Base-by-base conservation (phyloP, 2,888 invertebrate species). In the Andrena bucephala region DNA sequence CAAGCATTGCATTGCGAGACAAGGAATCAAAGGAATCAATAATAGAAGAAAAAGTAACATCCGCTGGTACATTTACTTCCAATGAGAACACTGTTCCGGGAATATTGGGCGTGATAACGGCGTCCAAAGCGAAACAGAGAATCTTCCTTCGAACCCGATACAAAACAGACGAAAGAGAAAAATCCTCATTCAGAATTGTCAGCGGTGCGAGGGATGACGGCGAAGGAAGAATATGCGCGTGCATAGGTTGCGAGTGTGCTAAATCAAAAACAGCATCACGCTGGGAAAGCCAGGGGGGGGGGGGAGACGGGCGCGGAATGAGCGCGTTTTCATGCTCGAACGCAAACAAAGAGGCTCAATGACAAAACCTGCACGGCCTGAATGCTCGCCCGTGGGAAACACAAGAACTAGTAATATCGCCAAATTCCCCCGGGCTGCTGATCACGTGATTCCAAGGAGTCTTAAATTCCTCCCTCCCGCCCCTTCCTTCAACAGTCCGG, bases 281-380 rank as follows among this genome's bases (percentile, higher is more conserved):
- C 59, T 50, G 71, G 69, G 74, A 52, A 75, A 73, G 71, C 67
- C 54, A 57, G 57, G 52, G 36, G 67, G 67, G 54, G 24, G 27
- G 10, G 20, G 67, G 77, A 81, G 80, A 77, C 83, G 87, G 88
- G 81, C 83, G 78, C 83, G 85, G 85, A 84, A 89, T 78, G 88
- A 88, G 86, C 83, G 87, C 88, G 88, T 91, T 91, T 92, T 92
- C 89, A 91, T 90, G 89, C 90, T 89, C 79, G 88, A 88, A 88
- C 87, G 87, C 87, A 89, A 92, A 92, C 92, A 92, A 92, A 92
- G 92, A 90, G 87, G 85, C 90, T 88, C 90, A 89, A 92, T 92
- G 92, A 93, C 92, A 93, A 92, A 93, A 92, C 92, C 88, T 87
- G 90, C 88, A 87, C 85, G 89, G 86, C 88, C 89, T 91, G 89